Evolutionary conservation across 1,140 invertebrate species (phyloP), one percentile per base, ranked within the genome.

Genomic region (Oedothorax gibbosus): DNA sequence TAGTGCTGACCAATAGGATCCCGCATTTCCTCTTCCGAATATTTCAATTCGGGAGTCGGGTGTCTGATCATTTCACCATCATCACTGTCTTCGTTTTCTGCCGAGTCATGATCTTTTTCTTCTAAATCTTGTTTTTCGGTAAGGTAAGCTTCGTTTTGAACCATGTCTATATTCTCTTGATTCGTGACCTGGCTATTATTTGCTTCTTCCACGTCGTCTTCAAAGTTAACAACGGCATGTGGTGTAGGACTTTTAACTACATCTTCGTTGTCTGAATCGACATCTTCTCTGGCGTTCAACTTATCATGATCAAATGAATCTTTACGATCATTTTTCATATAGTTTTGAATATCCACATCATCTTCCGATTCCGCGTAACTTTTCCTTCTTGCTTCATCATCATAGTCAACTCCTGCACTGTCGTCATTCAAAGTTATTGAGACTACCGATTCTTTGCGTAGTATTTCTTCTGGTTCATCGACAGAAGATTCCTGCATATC

Each of bases 31-130:
- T 85, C 83, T 54, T 87, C 86, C 11, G 68, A 81, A 18, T 87
- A 75, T 71, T 68, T 71, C 60, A 72, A 65, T 64, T 81, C 77
- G 10, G 86, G 86, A 12, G 82, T 87, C 14, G 86, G 83, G 78
- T 87, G 80, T 50, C 86, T 20, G 20, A 87, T 83, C 83, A 87
- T 87, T 78, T 87, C 86, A 8, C 76, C 86, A 56, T 86, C 86
- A 35, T 86, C 82, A 10, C 18, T 49, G 15, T 85, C 76, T 65
- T 79, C 21, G n/a, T 86, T 79, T 66, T 86, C 85, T 53, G 76
- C 76, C 9, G 77, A 86, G 35, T 80, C 85, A 12, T 18, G 68
- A 80, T 85, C 83, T 54, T 85, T 85, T 35, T 85, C 83, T 49
- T 85, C 83, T 51, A 85, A 77, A 62, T 77, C 73, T 53, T 85